Evolutionary conservation across 2,113 vertebrate species (phyloP), one percentile per base, ranked within the genome.

Genomic region (Rutilus rutilus): DNA sequence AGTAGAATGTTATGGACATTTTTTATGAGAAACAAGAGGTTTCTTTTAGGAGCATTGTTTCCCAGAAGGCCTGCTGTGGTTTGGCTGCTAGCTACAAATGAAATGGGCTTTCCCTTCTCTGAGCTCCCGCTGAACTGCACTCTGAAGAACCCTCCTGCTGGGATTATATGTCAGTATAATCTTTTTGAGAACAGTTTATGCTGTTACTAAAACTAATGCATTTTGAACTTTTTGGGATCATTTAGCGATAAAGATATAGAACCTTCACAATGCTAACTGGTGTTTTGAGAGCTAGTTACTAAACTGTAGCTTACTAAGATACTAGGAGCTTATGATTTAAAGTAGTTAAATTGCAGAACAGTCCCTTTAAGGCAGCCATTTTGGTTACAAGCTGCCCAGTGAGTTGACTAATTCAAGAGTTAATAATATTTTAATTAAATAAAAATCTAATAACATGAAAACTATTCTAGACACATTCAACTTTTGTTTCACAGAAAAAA

Each of bases 1-100:
- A 74, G 30, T 64, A 50, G 15, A 81, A 30, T 78, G 83, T 78
- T 85, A 47, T 42, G 74, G 69, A 82, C 27, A 84, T 74, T 85
- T 85, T 89, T 83, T 86, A 89, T 27, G 84, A 86, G 85, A 83
- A 86, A 85, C 30, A 60, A 82, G 85, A 62, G 64, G 69, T 86
- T 87, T 82, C 76, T 80, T 86, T 82, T 47, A 78, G 78, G 82
- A 75, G 73, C 30, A 25, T 86, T 67, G 42, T 86, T 88, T 86
- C 64, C 84, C 84, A 57, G 54, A 60, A 65, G 76, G 71, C 62
- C 77, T 84, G 84, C 84, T 86, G 85, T 82, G 86, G 85, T 74
- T 88, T 89, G 84, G 84, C 71, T 25, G 17, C 60, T 64, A 54
- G 50, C 71, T 83, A 71, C 75, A 42, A 84, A 78, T 81, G 86